phyloP scores from a whole-genome alignment of 2,113 vertebrate genomes.

The Megaleporinus macrocephalus region DNA sequence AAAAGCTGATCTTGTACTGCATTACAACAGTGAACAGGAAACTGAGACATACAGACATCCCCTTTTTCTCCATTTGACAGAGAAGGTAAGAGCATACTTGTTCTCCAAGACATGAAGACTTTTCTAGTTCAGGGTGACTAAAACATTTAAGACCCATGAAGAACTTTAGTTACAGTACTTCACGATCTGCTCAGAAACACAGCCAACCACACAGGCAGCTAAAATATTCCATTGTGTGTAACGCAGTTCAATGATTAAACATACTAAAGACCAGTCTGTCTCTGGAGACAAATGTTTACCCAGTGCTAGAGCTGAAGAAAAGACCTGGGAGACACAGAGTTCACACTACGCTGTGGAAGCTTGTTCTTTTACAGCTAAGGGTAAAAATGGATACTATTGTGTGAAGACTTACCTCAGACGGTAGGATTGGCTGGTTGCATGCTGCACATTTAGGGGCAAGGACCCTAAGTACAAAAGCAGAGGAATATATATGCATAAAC shows the following conservation, averaged over 20 bases:
- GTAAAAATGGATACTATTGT: background rate
- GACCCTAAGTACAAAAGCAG: constrained; percentile 76
- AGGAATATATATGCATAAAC: background rate
- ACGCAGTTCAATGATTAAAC: constrained; percentile 22
- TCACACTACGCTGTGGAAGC: constrained; percentile 14
- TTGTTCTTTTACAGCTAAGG: background rate
- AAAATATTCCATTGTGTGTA: background rate
- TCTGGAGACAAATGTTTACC: constrained; percentile 14
- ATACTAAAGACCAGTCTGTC: background rate
- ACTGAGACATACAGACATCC: background rate
- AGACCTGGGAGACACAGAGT: background rate
- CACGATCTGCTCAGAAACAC: background rate
- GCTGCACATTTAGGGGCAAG: constrained; percentile 95
- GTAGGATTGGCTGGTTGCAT: constrained; percentile 91
- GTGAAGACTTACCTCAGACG: constrained; percentile 84
- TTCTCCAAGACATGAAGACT: no score
- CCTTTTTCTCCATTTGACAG: background rate
- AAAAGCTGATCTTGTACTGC: background rate
- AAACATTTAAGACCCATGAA: no score
- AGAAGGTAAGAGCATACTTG: background rate
- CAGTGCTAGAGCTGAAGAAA: background rate
- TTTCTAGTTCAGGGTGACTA: no score
- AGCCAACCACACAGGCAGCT: background rate
- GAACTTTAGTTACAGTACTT: background rate
- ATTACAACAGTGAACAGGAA: background rate